Evolutionary conservation across 2,888 invertebrate species (phyloP), one percentile per base, ranked within the genome.

Genomic region (Limnephilus rhombicus): DNA sequence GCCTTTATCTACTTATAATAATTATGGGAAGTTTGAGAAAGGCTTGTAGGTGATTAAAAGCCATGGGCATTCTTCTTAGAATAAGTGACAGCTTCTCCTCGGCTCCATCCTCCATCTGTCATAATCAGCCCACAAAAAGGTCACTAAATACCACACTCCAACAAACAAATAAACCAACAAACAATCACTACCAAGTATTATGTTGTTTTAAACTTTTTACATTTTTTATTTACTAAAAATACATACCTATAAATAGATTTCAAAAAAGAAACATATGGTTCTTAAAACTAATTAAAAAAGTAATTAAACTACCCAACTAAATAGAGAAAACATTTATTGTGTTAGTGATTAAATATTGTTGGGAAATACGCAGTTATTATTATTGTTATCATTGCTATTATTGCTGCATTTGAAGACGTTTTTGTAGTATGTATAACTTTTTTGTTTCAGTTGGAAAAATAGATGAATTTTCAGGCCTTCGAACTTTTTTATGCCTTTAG

Each of bases 41-140:
- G 18, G 83, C 18, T 24, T 34, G 34, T 9, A 5, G 37, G 34
- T 3, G 83, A 83, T 83, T 83, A 83, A 83, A 83, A 37, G 18
- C 18, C 2, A 37, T 24, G 34, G 83, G 41, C 83, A 83, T 83
- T 37, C 18, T 83, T 83, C 83, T 83, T 83, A 83, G 83, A 83
- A 83, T 83, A 37, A 37, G 37, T 83, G 83, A 37, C 83, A 83
- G 83, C 83, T 18, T 83, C 37, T 83, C 24, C 18, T 41, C 37
- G 24, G 83, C 34, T 15, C 83, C 37, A 83, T 83, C 83, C 34
- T 15, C 37, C 37, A 83, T 83, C 83, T 15, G 41, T 83, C 83
- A 83, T 83, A 83, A 83, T 83, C 83, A 83, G 83, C 18, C n/a
- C 34, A 83, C 83, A 83, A 83, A 83, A 83, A 83, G 83, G 83